phyloP scores from a whole-genome alignment of 1,140 invertebrate genomes.

The Drosophila nigrodunni region DNA sequence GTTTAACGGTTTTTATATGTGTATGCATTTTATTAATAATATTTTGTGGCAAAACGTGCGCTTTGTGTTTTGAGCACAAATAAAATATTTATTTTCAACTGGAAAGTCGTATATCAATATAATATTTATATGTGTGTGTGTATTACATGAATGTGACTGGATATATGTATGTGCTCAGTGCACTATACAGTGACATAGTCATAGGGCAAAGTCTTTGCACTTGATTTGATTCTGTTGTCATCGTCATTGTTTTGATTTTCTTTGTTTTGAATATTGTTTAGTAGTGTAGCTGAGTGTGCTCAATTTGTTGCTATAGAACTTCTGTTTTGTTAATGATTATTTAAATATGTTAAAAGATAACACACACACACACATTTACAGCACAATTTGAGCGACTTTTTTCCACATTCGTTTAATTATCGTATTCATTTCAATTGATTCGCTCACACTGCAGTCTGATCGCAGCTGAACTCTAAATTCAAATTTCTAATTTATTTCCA shows the following conservation, averaged over 20 bases:
- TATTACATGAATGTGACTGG: neutral
- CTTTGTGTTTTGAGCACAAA: conserved; percentile 21
- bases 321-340: conserved; percentile 62
- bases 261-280: conserved; percentile 51
- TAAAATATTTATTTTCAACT: conserved; percentile 12
- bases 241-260: conserved; percentile 43
- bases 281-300: conserved; percentile 43
- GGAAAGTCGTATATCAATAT: neutral
- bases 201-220: conserved; percentile 77
- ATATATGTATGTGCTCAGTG: neutral
- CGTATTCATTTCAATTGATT: conserved; percentile 25
- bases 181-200: conserved; percentile 61
- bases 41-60: conserved; percentile 39
- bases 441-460: neutral
- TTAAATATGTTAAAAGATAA: conserved; percentile 66
- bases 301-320: conserved; percentile 55
- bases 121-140: conserved; percentile 1
- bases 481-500: no score
- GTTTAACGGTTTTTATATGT: conserved; percentile 10
- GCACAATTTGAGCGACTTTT: conserved; percentile 7
- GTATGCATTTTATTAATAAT: conserved; percentile 16
- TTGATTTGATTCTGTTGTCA: conserved; percentile 70
- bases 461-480: neutral
- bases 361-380: conserved; percentile 9
- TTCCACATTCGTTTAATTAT: conserved; percentile 5